A percentile compares a stretch with the other conserved stretches of the same genome.
Evolutionary conservation across 2,888 invertebrate genomes (phyloP).

Genomic region (Ectemnius continuus): DNA sequence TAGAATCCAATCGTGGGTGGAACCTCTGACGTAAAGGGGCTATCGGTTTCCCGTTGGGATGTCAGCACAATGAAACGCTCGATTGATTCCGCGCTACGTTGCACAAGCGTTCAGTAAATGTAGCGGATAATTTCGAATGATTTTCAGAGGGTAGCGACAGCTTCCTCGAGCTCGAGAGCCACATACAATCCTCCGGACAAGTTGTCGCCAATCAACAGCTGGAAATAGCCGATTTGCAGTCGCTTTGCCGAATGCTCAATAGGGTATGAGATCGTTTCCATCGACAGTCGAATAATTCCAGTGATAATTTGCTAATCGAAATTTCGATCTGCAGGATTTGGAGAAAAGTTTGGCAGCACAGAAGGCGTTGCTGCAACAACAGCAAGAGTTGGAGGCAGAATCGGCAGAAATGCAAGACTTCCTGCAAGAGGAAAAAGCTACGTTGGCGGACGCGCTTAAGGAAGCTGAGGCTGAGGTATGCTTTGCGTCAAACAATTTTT

Average conservation of each 20-base stretch:
- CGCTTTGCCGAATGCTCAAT: slow-evolving; percentile 85
- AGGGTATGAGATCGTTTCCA: slow-evolving; percentile 78
- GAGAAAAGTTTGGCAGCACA: slow-evolving; percentile 85
- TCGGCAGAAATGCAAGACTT: slow-evolving; percentile 92
- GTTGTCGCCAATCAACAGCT: slow-evolving; percentile 87
- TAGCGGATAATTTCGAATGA: background rate
- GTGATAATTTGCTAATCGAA: background rate
- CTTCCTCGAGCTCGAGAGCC: slow-evolving; percentile 85
- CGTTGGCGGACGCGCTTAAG: slow-evolving; percentile 87
- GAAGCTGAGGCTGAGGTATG: slow-evolving; percentile 86
- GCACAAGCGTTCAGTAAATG: background rate
- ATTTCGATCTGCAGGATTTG: slow-evolving; percentile 79
- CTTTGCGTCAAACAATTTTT: background rate
- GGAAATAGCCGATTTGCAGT: slow-evolving; percentile 86
- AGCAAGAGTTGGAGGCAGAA: slow-evolving; percentile 88
- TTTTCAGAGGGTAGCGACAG: slow-evolving; percentile 83
- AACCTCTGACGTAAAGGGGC: no score
- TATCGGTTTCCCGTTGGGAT: no score
- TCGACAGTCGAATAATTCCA: background rate
- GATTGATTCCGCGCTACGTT: no score
- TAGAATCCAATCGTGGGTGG: no score
- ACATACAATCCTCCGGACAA: slow-evolving; percentile 84
- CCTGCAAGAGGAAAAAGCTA: slow-evolving; percentile 90
- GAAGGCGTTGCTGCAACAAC: slow-evolving; percentile 85
- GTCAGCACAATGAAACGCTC: no score